Evolutionary conservation across 2,797 vertebrate genomes (phyloP), one percentile per base, ranked within the genome.

Genomic region (Argyrosomus regius): DNA sequence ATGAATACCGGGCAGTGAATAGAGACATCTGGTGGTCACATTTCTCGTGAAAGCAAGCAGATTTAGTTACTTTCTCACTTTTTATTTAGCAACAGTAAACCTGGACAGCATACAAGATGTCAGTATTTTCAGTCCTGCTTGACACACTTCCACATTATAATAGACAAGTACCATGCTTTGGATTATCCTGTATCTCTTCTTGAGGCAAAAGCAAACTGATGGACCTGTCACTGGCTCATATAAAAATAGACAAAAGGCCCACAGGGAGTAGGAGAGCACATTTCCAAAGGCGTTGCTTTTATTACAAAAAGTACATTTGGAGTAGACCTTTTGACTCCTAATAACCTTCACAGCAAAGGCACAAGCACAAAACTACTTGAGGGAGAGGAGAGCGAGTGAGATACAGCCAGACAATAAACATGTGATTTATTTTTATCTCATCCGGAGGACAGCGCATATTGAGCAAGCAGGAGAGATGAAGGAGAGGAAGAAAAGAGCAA

Each of bases 381-480:
- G 57, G 57, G 58, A 60, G 68, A 69, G 28, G 22, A 58, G 56
- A 78, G 73, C 49, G 14, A 57, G 57, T n/a, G 64, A 79, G 56
- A 66, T 66, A 8, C 43, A 61, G 46, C 9, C 77, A 77, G 77
- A 91, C 85, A 91, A 90, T 90, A 92, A 93, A 94, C 67, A 75
- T 57, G 62, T 93, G 92, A 94, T 94, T 93, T 94, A 94, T 93
- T 83, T 93, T 81, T 80, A 89, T 86, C 80, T 82, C 75, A 68
- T 80, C 85, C 53, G 31, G 88, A 90, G 85, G 89, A 91, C 88
- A 48, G 78, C 72, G 85, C 82, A 82, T 89, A 84, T 77, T 80
- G 91, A 87, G 82, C 77, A 87, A 82, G 84, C 56, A 63, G 80
- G 72, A 75, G 74, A 80, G 84, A 84, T 80, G 85, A 83, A 79